Percentiles rank a stretch among this genome's conserved stretches.
Conservation (phyloP, 2,888 invertebrate genomes). For the Cyclophora punctaria region DNA sequence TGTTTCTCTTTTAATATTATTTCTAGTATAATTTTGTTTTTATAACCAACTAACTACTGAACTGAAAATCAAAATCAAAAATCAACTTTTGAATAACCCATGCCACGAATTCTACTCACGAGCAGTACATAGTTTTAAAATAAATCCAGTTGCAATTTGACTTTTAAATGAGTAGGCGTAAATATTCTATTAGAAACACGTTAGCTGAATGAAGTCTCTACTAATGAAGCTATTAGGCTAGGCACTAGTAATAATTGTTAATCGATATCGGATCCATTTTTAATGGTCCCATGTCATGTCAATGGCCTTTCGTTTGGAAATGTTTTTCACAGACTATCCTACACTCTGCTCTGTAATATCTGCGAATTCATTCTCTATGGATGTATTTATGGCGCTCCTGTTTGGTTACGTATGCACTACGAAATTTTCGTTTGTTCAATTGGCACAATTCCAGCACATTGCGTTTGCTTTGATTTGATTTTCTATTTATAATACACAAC, state of each 20-base stretch:
- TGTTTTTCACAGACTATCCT: constrained; percentile 3
- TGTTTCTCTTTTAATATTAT: too few species aligned
- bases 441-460: constrained; percentile 45
- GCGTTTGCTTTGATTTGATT: constrained; percentile 50
- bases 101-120: too few species aligned
- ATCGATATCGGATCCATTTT: constrained; percentile 31
- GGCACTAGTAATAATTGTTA: constrained; percentile 20
- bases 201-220: neutral
- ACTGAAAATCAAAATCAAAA: too few species aligned
- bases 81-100: too few species aligned
- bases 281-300: constrained; percentile 22
- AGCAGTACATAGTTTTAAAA: neutral
- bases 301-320: constrained; percentile 16
- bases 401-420: constrained; percentile 41
- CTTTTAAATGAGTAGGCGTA: too few species aligned
- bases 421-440: constrained; percentile 43
- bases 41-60: too few species aligned
- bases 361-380: constrained; percentile 4
- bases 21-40: too few species aligned
- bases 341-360: neutral
- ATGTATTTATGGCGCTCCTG: constrained; percentile 10
- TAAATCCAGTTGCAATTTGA: neutral
- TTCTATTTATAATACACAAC: constrained; percentile 44
- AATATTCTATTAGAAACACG: too few species aligned
- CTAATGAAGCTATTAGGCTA: constrained; percentile 9